phyloP scores from a whole-genome alignment of 1,140 invertebrate species.

The Mesaphorura yosii region DNA sequence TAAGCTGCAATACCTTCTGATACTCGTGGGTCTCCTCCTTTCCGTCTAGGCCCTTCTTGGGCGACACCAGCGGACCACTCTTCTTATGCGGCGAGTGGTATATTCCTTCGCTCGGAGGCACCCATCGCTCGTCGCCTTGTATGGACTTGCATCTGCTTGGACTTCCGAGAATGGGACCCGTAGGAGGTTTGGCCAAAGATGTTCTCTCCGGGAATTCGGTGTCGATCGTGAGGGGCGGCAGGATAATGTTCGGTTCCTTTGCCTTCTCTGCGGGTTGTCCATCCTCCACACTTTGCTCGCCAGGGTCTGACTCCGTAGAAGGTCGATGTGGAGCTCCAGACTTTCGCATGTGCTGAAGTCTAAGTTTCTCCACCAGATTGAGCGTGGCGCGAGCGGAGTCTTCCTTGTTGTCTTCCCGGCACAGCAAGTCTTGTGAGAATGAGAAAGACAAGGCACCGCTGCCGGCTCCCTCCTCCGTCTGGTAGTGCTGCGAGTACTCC shows the following conservation, averaged over 20 bases:
- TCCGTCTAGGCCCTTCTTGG: too few relatives aligned
- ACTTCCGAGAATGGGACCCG: conserved; percentile 32
- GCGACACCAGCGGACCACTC: too few relatives aligned
- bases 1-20: too few relatives aligned
- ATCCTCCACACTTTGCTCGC: background rate
- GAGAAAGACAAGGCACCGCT: conserved; percentile 46
- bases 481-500: conserved; percentile 12
- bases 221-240: conserved; percentile 15
- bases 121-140: conserved; percentile 51
- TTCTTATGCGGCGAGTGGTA: too few relatives aligned
- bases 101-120: conserved; percentile 51
- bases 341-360: conserved; percentile 54
- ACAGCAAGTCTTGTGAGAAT: conserved; percentile 49
- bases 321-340: conserved; percentile 35
- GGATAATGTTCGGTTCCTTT: conserved; percentile 25
- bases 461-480: conserved; percentile 12
- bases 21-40: too few relatives aligned
- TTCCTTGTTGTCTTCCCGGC: conserved; percentile 66
- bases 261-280: conserved; percentile 24
- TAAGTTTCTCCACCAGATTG: conserved; percentile 62
- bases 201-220: background rate
- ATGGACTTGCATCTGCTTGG: conserved; percentile 39
- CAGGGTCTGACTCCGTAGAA: conserved; percentile 3
- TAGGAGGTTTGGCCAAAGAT: background rate
- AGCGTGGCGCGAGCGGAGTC: conserved; percentile 60